Percentiles rank a stretch among this genome's conserved stretches.
These are phyloP conservation scores for Siniperca obscura DNA, from an alignment of 2,797 vertebrate genomes.

Conservation along the genomic window DNA sequence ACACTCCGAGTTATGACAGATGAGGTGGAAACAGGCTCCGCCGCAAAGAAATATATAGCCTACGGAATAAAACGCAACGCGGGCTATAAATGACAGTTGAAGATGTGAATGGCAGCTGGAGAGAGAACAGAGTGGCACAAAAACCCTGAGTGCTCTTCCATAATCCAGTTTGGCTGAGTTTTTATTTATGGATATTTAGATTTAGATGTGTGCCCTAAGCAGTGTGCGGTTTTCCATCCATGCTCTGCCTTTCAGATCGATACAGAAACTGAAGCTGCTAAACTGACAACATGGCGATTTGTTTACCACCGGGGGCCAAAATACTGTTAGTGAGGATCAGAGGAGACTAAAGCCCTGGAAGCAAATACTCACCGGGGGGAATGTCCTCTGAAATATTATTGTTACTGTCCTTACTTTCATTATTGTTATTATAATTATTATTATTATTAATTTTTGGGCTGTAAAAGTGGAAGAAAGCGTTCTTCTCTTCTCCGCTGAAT, in stretches of 20 bases:
- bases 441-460: background rate
- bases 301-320: slow-evolving; percentile 60
- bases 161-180: slow-evolving; percentile 42
- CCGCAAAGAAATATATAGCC: slow-evolving; percentile 42
- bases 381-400: background rate
- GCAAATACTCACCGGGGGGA: slow-evolving; percentile 4
- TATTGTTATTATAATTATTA: slow-evolving; percentile 1
- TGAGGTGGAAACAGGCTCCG: slow-evolving; percentile 61
- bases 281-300: slow-evolving; percentile 61
- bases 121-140: slow-evolving; percentile 35
- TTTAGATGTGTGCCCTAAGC: slow-evolving; percentile 24
- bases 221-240: slow-evolving; percentile 30
- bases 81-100: slow-evolving; percentile 45
- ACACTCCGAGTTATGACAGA: slow-evolving; percentile 62
- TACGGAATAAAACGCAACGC: slow-evolving; percentile 33
- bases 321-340: slow-evolving; percentile 36
- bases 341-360: slow-evolving; percentile 19
- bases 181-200: slow-evolving; percentile 54
- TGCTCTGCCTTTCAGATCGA: slow-evolving; percentile 57
- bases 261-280: slow-evolving; percentile 57
- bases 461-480: background rate
- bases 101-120: slow-evolving; percentile 45
- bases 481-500: slow-evolving; percentile 21
- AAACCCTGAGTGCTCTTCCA: slow-evolving; percentile 25
- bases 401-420: background rate